phyloP scores from a whole-genome alignment of 2,113 vertebrate species.

The Polypterus senegalus region DNA sequence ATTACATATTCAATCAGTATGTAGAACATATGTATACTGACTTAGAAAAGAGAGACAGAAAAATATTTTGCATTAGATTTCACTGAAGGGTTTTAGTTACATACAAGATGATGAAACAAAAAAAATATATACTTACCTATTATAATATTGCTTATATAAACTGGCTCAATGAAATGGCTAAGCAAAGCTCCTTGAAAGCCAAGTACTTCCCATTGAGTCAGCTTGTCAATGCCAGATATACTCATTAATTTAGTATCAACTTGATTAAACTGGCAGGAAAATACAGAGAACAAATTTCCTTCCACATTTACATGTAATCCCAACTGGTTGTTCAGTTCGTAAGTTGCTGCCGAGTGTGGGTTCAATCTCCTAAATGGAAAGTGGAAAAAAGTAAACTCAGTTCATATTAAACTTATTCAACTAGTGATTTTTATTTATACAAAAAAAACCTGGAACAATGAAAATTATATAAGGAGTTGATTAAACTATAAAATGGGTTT shows the following conservation, averaged over 20 bases:
- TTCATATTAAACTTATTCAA: too few species aligned
- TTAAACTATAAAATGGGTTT: too few species aligned
- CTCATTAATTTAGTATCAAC: constrained; percentile 50
- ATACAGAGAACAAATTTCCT: constrained; percentile 72
- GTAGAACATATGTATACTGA: too few species aligned
- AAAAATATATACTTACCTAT: constrained; percentile 50
- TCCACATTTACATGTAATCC: constrained; percentile 72
- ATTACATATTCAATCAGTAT: too few species aligned
- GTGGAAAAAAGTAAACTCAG: too few species aligned
- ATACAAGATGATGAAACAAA: not conserved
- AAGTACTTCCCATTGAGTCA: constrained; percentile 85
- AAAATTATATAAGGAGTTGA: too few species aligned
- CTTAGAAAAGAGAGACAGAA: too few species aligned
- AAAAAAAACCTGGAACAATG: too few species aligned
- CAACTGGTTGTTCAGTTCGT: constrained; percentile 66
- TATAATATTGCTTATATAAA: constrained; percentile 75
- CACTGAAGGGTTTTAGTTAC: too few species aligned
- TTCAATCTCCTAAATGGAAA: constrained; percentile 48
- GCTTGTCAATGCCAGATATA: constrained; percentile 82
- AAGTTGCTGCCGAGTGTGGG: constrained; percentile 66
- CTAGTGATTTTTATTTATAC: too few species aligned
- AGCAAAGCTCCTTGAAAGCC: constrained; percentile 84
- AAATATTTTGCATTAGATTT: too few species aligned
- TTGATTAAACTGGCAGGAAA: constrained; percentile 46
- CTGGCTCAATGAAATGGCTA: constrained; percentile 82